Conservation (phyloP, 2,113 vertebrate species). For the Gavia stellata region DNA sequence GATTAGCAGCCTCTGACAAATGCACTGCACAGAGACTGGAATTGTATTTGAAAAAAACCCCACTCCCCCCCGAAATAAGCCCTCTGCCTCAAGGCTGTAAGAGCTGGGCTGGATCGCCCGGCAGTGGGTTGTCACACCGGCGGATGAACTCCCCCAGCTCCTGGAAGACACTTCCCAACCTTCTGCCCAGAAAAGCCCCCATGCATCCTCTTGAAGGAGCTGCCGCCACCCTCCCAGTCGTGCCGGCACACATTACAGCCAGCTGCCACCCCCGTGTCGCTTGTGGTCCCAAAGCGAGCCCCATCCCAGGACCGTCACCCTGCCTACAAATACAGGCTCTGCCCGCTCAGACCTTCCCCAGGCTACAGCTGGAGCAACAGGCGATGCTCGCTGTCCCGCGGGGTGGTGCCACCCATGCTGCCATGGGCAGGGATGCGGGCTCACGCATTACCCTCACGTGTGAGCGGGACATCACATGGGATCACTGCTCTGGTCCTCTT, state of each 20-base stretch:
- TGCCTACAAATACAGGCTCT: background rate
- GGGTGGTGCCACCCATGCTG: background rate
- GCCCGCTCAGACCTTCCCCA: background rate
- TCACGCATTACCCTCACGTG: background rate
- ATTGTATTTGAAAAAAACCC: background rate
- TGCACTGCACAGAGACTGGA: background rate
- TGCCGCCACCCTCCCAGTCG: background rate
- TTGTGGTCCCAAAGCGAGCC: background rate
- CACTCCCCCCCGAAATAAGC: rapidly evolving
- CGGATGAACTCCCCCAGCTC: background rate
- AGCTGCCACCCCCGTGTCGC: rapidly evolving
- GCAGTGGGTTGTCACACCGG: background rate
- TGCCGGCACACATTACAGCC: background rate
- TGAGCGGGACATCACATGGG: background rate
- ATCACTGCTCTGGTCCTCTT: background rate
- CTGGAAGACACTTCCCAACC: background rate
- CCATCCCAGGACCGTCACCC: too few species aligned
- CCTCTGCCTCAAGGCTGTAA: background rate
- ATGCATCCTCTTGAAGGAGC: rapidly evolving
- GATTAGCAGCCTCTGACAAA: background rate
- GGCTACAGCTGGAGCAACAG: background rate
- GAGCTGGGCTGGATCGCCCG: background rate
- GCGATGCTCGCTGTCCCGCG: rapidly evolving
- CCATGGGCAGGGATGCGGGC: rapidly evolving
- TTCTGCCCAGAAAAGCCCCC: background rate